A percentile compares a stretch with the other conserved stretches of the same genome.
Evolutionary conservation across 1,140 invertebrate species (phyloP).

Genomic region (Drosophila chauvacae): DNA sequence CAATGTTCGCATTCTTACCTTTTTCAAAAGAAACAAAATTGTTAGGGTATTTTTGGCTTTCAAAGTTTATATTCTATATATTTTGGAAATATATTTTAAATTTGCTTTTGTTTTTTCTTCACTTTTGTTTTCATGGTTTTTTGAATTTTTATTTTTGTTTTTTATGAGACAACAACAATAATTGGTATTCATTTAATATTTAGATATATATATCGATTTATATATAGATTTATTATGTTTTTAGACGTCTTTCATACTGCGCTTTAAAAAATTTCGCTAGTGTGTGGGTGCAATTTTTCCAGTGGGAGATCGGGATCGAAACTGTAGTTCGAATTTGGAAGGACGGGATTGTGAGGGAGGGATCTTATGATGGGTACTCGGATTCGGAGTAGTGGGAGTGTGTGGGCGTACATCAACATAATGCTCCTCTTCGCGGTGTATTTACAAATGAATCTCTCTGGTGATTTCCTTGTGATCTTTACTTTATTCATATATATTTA

Average conservation of each 20-base stretch:
- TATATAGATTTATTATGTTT: constrained; percentile 67
- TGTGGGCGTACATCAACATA: constrained; percentile 48
- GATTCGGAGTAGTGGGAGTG: not conserved
- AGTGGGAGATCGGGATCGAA: constrained; percentile 9
- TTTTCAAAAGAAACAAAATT: too few species aligned
- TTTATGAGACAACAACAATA: constrained; percentile 80
- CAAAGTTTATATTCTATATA: constrained; percentile 78
- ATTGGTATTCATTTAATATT: constrained; percentile 80
- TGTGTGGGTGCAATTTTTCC: constrained; percentile 64
- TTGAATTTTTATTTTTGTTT: constrained; percentile 32
- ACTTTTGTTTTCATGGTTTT: constrained; percentile 39
- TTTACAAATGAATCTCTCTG: constrained; percentile 51
- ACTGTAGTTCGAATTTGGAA: constrained; percentile 2
- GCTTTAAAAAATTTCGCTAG: constrained; percentile 77
- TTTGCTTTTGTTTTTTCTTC: constrained; percentile 54
- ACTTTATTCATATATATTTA: constrained; percentile 40
- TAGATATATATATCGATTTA: constrained; percentile 34
- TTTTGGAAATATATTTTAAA: constrained; percentile 65
- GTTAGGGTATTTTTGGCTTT: too few species aligned
- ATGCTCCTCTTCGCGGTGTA: constrained; percentile 39
- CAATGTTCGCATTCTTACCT: too few species aligned
- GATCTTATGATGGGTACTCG: constrained; percentile 8
- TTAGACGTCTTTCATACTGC: constrained; percentile 50
- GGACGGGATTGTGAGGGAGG: not conserved
- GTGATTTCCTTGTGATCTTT: constrained; percentile 39